Conservation (phyloP, 2,113 vertebrate genomes). For the Oreochromis aureus region DNA sequence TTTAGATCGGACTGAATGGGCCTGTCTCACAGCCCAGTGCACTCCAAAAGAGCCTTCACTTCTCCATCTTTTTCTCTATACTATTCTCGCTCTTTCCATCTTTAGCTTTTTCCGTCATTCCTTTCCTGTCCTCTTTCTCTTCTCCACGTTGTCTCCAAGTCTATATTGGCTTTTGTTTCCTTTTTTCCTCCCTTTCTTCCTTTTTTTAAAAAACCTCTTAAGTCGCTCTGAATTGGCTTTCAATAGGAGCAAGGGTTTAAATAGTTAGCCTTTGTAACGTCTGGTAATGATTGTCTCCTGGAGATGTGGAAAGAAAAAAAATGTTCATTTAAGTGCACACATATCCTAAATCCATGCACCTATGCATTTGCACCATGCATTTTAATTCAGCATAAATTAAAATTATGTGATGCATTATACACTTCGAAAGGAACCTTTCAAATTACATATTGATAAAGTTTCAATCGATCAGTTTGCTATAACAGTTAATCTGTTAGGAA, state of each 20-base stretch:
- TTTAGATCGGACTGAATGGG: conserved; percentile 69
- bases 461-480: background rate
- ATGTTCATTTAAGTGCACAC: background rate
- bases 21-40: conserved; percentile 76
- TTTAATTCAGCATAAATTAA: background rate
- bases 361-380: background rate
- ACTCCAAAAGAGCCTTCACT: conserved; percentile 67
- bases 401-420: background rate
- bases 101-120: conserved; percentile 37
- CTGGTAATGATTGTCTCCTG: conserved; percentile 62
- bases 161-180: conserved; percentile 48
- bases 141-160: conserved; percentile 33
- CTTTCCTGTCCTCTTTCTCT: conserved; percentile 45
- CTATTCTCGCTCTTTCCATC: conserved; percentile 30
- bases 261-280: conserved; percentile 61
- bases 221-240: conserved; percentile 33
- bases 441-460: background rate
- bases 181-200: conserved; percentile 9
- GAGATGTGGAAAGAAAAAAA: conserved; percentile 31
- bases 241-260: conserved; percentile 66
- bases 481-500: background rate
- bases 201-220: conserved; percentile 19
- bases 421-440: background rate
- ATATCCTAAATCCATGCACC: background rate
- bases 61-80: conserved; percentile 42